Conservation (phyloP, 2,888 invertebrate genomes). For the Xestobium rufovillosum region DNA sequence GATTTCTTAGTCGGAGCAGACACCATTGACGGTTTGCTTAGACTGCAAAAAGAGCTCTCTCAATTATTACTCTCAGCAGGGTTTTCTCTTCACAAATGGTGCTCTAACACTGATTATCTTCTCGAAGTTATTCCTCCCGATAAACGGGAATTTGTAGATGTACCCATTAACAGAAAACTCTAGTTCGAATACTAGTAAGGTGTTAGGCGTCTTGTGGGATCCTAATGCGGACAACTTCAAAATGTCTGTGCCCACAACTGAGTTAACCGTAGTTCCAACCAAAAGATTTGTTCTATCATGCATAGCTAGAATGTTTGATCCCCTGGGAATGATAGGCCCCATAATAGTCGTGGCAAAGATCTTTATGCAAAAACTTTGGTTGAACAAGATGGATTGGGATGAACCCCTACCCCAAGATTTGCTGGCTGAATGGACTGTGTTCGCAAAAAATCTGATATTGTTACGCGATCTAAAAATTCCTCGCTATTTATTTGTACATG, state of each 20-base stretch:
- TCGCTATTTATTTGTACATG: too few species aligned
- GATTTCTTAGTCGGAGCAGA: constrained; percentile 3
- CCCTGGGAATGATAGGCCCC: constrained; percentile 17
- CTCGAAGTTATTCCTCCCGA: too few species aligned
- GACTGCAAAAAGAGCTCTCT: constrained; percentile 9
- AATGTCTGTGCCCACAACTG: too few species aligned
- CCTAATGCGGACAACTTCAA: constrained; percentile 12
- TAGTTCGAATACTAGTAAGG: too few species aligned
- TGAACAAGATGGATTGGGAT: constrained; percentile 17
- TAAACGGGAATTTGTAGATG: too few species aligned
- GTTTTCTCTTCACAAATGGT: constrained; percentile 16
- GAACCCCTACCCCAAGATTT: neutral
- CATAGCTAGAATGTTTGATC: constrained; percentile 16
- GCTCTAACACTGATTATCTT: constrained; percentile 12
- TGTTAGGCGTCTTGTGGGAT: constrained; percentile 13
- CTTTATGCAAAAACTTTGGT: constrained; percentile 19
- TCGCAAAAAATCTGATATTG: too few species aligned
- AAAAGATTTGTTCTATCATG: constrained; percentile 17
- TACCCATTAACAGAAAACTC: too few species aligned
- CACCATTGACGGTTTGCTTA: constrained; percentile 10
- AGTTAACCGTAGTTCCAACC: too few species aligned
- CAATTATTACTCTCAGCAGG: constrained; percentile 7
- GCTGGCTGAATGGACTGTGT: too few species aligned
- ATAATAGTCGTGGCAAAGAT: constrained; percentile 17
- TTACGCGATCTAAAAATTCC: too few species aligned